phyloP scores from a whole-genome alignment of 1,140 invertebrate species.

The Eumaeus atala region DNA sequence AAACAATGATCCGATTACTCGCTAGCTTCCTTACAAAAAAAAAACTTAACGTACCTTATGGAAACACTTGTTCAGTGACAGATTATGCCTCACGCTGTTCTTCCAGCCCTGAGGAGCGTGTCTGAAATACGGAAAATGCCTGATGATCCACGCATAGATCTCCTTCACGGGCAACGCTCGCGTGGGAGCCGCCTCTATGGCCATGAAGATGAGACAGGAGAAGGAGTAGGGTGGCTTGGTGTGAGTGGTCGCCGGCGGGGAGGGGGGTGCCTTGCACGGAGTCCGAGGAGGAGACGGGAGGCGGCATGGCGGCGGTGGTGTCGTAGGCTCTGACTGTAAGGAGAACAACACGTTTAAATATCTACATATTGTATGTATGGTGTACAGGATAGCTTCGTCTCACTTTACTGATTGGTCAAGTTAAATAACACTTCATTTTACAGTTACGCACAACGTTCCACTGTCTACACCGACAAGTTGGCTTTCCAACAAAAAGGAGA shows the following conservation, averaged over 20 bases:
- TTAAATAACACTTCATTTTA: too few relatives aligned
- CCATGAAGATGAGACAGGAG: slow-evolving; percentile 97
- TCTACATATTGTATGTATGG: neutral
- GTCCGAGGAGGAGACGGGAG: slow-evolving; percentile 59
- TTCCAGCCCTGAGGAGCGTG: slow-evolving; percentile 98
- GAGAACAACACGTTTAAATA: slow-evolving; percentile 17
- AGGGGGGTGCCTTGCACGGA: slow-evolving; percentile 55
- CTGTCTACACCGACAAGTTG: too few relatives aligned
- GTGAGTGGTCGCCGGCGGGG: slow-evolving; percentile 70
- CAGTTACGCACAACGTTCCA: too few relatives aligned
- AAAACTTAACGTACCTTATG: slow-evolving; percentile 86
- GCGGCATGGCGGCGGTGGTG: slow-evolving; percentile 43
- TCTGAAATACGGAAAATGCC: slow-evolving; percentile 97
- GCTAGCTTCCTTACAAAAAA: neutral
- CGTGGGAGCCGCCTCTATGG: slow-evolving; percentile 91
- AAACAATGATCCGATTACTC: too few relatives aligned
- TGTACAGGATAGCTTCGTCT: neutral
- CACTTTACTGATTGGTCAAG: neutral
- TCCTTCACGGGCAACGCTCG: slow-evolving; percentile 96
- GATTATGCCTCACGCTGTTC: slow-evolving; percentile 96
- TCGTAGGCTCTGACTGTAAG: slow-evolving; percentile 43
- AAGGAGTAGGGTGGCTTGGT: slow-evolving; percentile 96
- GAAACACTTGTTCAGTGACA: slow-evolving; percentile 97
- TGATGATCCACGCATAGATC: slow-evolving; percentile 98
- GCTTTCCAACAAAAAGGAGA: too few relatives aligned